Base-by-base conservation (phyloP, 2,888 invertebrate species). In the Villa cingulata region DNA sequence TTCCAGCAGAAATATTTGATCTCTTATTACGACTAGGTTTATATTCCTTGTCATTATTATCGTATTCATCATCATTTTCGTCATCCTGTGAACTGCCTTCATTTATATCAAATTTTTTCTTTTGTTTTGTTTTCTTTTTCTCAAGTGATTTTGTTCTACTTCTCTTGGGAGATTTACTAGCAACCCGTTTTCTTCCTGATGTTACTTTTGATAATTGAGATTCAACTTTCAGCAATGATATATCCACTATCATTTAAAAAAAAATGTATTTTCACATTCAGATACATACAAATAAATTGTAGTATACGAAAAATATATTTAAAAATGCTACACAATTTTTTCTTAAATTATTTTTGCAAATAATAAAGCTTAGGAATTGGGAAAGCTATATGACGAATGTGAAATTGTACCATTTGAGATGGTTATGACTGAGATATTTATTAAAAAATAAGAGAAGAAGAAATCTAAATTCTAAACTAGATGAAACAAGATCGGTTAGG, bases 191-290 rank as follows among this genome's bases (percentile, higher is more conserved):
- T 36, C 56, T 57, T 27, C 39, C 38, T 36, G 55, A 55, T 51
- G 58, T 58, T 60, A 58, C 63, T 57, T 74, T 75, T 62, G 82
- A 81, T 53, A 87, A 68, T 66, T 87, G 87, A 48, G 86, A 83
- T 69, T 87, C 87, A 64, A 86, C 85, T 63, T 80, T 85, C 70
- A 82, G 87, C 43, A 88, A 72, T 15, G 87, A 87, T 42, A 88
- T 74, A 65, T 88, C 88, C 74, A 88, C 87, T 87, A 71, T 44
- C 72, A 67, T 50, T 49, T 55, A 55, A 58, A 43, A 48, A 46
- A 17, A 20, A 7, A 10, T 20, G 37, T 37, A 52, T n/a, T n/a
- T n/a, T n/a, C n/a, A 45, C 47, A 51, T 14, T 46, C 20, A 49
- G 0, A 44, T 20, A n/a, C n/a, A n/a, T n/a, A n/a, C n/a, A n/a